phyloP scores from a whole-genome alignment of 1,140 invertebrate genomes.

The Cecropterus lyciades region DNA sequence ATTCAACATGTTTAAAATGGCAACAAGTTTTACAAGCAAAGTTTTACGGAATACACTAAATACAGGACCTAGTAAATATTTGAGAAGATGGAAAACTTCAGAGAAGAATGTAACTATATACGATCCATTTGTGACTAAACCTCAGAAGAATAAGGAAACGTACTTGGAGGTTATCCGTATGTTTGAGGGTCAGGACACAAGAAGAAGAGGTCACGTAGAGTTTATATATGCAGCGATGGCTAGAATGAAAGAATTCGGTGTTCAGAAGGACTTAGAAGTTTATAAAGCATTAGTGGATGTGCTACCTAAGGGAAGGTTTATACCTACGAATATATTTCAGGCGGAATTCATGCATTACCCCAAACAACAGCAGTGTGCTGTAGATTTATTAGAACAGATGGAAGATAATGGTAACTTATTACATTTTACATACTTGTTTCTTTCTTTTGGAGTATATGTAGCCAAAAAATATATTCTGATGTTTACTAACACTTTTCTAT shows the following conservation, averaged over 20 bases:
- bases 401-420: slow-evolving; percentile 89
- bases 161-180: slow-evolving; percentile 91
- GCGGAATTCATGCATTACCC: slow-evolving; percentile 96
- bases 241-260: slow-evolving; percentile 95
- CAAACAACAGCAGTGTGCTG: slow-evolving; percentile 96
- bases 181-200: slow-evolving; percentile 86
- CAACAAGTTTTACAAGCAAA: too few relatives aligned
- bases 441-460: too few relatives aligned
- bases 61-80: slow-evolving; percentile 48
- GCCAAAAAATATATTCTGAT: too few relatives aligned
- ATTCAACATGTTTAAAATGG: slow-evolving; percentile 50
- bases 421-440: background rate
- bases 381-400: slow-evolving; percentile 95
- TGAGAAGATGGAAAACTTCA: slow-evolving; percentile 62
- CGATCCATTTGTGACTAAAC: slow-evolving; percentile 83
- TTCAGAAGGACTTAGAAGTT: slow-evolving; percentile 94
- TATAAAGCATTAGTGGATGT: slow-evolving; percentile 97
- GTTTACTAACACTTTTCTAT: too few relatives aligned
- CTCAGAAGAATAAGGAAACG: slow-evolving; percentile 89
- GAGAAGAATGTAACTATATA: slow-evolving; percentile 69
- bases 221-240: slow-evolving; percentile 96
- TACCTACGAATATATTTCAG: slow-evolving; percentile 92
- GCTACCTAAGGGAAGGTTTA: slow-evolving; percentile 96
- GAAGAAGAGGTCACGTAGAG: slow-evolving; percentile 93
- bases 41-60: slow-evolving; percentile 60